Evolutionary conservation across 2,113 vertebrate genomes (phyloP).

Genomic region (Peucedramus taeniatus): DNA sequence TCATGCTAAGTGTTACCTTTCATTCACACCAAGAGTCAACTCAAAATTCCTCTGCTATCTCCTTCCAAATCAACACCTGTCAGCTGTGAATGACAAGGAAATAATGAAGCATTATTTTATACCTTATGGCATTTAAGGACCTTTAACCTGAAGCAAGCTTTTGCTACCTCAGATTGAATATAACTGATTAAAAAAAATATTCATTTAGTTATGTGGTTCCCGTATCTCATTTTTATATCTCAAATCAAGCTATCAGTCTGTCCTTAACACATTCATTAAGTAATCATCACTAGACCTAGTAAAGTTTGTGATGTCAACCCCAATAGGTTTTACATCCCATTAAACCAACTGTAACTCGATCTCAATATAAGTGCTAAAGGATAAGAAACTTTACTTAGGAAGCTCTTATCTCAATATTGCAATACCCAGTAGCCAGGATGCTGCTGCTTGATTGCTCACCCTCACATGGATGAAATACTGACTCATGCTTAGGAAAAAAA

Average conservation of each 20-base stretch:
- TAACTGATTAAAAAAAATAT: not conserved
- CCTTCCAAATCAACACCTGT: not conserved
- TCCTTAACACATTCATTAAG: not conserved
- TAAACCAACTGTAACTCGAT: conserved; percentile 17
- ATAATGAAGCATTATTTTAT: not conserved
- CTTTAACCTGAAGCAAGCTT: not conserved
- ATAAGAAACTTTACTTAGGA: not conserved
- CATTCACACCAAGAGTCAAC: not conserved
- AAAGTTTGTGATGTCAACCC: not conserved
- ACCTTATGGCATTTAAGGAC: not conserved
- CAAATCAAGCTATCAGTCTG: not conserved
- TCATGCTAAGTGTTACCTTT: not conserved
- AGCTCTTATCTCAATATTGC: not conserved
- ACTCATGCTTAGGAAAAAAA: not conserved
- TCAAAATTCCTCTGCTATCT: not conserved
- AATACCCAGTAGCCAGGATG: not conserved
- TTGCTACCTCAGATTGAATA: not conserved
- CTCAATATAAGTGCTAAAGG: not conserved
- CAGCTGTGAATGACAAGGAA: not conserved
- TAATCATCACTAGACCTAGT: not conserved
- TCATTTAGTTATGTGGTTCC: not conserved
- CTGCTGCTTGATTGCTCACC: not conserved
- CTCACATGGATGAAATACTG: not conserved
- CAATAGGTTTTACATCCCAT: not conserved
- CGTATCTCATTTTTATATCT: not conserved